These are phyloP conservation scores for Parambassis ranga DNA, from an alignment of 2,797 vertebrate genomes.

Conservation along the genomic window DNA sequence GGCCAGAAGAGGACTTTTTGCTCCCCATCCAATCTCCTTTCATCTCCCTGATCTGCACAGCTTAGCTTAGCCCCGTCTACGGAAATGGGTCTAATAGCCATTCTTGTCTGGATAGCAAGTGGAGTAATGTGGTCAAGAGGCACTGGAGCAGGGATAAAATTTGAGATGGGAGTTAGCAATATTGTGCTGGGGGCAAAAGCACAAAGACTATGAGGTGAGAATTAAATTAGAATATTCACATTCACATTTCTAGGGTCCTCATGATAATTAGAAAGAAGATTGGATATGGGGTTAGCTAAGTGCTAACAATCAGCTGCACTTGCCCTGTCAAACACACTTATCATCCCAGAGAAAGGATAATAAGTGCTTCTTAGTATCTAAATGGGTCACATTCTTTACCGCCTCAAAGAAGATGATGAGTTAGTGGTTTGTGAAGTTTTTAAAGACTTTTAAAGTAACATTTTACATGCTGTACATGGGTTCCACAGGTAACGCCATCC, in stretches of 20 bases:
- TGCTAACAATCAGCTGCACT: slow-evolving; percentile 48
- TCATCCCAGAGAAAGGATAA: slow-evolving; percentile 47
- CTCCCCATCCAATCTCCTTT: slow-evolving; percentile 69
- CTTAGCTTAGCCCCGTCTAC: slow-evolving; percentile 51
- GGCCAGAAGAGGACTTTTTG: slow-evolving; percentile 35
- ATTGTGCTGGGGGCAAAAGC: slow-evolving; percentile 13
- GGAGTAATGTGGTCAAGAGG: slow-evolving; percentile 69
- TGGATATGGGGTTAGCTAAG: slow-evolving; percentile 49
- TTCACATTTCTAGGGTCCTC: slow-evolving; percentile 55
- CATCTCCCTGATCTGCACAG: slow-evolving; percentile 62
- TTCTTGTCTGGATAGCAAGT: slow-evolving; percentile 43
- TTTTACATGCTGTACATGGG: too few relatives aligned
- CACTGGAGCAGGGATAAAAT: slow-evolving; percentile 49
- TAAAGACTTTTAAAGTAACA: too few relatives aligned
- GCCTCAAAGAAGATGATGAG: slow-evolving; percentile 2
- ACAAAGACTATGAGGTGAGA: slow-evolving; percentile 39
- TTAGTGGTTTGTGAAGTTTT: background rate
- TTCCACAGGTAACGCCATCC: too few relatives aligned
- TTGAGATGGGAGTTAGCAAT: slow-evolving; percentile 39
- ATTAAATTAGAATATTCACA: slow-evolving; percentile 67
- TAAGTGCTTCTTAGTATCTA: slow-evolving; percentile 52
- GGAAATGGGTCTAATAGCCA: slow-evolving; percentile 59
- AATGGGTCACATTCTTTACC: slow-evolving; percentile 46
- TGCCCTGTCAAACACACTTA: slow-evolving; percentile 44
- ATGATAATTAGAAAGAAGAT: slow-evolving; percentile 45